A percentile compares a stretch with the other conserved stretches of the same genome.
Conservation (phyloP, 2,797 vertebrate genomes). For the Propithecus deckenii region DNA sequence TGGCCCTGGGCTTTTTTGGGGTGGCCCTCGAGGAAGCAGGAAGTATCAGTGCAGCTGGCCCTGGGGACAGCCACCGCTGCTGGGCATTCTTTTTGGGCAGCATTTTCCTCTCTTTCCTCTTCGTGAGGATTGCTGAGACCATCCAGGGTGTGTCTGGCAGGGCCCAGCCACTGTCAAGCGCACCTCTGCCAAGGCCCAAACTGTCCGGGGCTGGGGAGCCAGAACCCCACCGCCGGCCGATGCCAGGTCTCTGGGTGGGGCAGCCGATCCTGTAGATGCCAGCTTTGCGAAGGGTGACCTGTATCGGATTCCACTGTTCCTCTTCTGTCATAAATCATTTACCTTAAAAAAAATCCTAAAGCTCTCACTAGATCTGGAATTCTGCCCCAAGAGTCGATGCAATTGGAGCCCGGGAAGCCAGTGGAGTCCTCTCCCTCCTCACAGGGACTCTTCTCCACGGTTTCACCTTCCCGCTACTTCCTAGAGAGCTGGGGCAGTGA, state of each 20-base stretch:
- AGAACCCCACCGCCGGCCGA: not conserved
- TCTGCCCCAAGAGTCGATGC: not conserved
- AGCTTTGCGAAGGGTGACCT: not conserved
- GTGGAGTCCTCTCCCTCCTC: not conserved
- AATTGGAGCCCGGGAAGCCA: not conserved
- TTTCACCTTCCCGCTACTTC: not conserved
- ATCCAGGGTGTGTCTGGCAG: not conserved
- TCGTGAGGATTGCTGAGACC: not conserved
- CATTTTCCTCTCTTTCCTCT: not conserved
- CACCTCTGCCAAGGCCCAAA: not conserved
- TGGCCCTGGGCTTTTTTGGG: not conserved
- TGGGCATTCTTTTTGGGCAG: not conserved
- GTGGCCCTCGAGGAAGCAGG: not conserved
- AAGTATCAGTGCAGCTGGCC: not conserved
- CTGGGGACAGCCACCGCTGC: not conserved
- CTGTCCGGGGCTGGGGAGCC: fast-evolving
- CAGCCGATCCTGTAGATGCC: not conserved
- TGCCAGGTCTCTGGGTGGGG: not conserved
- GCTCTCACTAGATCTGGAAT: not conserved
- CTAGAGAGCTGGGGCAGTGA: not conserved
- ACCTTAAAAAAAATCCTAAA: not conserved
- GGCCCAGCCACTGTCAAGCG: not conserved
- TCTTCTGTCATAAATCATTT: not conserved
- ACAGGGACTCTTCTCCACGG: not conserved
- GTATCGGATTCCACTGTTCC: not conserved